Conservation (phyloP, 2,113 vertebrate genomes). For the Lamprotornis superbus region DNA sequence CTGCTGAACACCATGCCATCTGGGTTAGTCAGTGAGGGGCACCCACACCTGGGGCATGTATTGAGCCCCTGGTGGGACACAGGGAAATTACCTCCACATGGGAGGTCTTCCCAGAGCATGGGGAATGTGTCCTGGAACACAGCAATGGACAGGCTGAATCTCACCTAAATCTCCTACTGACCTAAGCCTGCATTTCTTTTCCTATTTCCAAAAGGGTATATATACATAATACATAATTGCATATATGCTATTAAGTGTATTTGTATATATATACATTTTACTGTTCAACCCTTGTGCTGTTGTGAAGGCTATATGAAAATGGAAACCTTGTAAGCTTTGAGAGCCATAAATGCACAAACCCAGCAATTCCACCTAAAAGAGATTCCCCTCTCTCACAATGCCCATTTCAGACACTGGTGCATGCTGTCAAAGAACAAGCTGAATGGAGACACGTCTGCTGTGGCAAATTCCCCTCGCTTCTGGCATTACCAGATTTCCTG, state of each 20-base stretch:
- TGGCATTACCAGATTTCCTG: neutral
- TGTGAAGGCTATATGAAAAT: neutral
- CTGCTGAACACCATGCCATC: rapidly evolving
- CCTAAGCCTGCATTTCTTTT: neutral
- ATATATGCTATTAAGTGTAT: neutral
- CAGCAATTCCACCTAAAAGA: neutral
- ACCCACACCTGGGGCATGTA: neutral
- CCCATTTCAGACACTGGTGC: neutral
- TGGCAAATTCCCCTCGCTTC: neutral
- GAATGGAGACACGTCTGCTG: neutral
- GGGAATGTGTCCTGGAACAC: neutral
- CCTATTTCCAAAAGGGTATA: neutral
- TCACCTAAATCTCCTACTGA: neutral
- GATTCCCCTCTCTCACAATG: neutral
- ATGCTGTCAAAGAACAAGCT: neutral
- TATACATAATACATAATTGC: neutral
- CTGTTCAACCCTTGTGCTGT: neutral
- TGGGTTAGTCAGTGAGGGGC: neutral
- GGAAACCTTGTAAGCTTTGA: neutral
- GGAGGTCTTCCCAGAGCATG: neutral
- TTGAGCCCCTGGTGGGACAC: neutral
- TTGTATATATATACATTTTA: neutral
- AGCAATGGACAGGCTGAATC: neutral
- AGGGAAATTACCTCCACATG: neutral
- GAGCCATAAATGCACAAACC: neutral